Percentiles rank a stretch among this genome's conserved stretches.
phyloP scores from a whole-genome alignment of 2,888 invertebrate species.

The Auanema freiburgensis region DNA sequence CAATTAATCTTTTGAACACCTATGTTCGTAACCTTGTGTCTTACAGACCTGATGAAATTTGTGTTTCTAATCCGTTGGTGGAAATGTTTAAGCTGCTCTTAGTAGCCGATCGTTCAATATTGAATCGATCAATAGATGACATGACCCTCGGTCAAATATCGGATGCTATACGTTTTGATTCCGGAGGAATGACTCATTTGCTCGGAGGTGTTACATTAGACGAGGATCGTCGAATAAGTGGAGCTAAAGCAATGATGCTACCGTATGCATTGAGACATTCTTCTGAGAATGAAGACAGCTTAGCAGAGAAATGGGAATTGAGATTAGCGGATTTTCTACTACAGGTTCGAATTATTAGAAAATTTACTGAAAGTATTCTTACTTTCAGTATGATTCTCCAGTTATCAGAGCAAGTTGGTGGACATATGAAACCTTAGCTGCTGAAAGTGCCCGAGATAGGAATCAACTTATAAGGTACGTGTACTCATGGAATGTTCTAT shows the following conservation, averaged over 20 bases:
- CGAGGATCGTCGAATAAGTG: conserved; percentile 44
- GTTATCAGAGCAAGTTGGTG: conserved; percentile 57
- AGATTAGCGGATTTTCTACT: conserved; percentile 53
- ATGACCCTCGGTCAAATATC: conserved; percentile 55
- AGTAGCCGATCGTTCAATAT: conserved; percentile 50
- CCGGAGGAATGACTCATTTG: conserved; percentile 57
- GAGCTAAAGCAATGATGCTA: conserved; percentile 61
- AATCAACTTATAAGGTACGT: conserved; percentile 51
- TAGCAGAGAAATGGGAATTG: conserved; percentile 64
- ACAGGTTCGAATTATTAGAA: not conserved
- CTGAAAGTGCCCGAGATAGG: conserved; percentile 58
- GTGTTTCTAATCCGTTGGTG: conserved; percentile 63
- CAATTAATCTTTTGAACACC: not conserved
- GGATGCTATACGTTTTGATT: conserved; percentile 55
- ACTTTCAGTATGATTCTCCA: conserved; percentile 38
- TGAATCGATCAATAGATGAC: conserved; percentile 55
- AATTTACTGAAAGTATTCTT: not conserved
- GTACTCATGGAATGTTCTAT: not conserved
- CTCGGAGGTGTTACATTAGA: conserved; percentile 59
- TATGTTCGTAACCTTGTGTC: not conserved
- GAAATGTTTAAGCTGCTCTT: conserved; percentile 57
- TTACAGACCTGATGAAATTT: conserved; percentile 57
- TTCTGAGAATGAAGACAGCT: conserved; percentile 48
- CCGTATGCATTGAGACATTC: conserved; percentile 62
- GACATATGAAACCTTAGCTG: conserved; percentile 63